Base-by-base conservation (phyloP, 1,140 invertebrate genomes). In the Tetragonula clypearis region DNA sequence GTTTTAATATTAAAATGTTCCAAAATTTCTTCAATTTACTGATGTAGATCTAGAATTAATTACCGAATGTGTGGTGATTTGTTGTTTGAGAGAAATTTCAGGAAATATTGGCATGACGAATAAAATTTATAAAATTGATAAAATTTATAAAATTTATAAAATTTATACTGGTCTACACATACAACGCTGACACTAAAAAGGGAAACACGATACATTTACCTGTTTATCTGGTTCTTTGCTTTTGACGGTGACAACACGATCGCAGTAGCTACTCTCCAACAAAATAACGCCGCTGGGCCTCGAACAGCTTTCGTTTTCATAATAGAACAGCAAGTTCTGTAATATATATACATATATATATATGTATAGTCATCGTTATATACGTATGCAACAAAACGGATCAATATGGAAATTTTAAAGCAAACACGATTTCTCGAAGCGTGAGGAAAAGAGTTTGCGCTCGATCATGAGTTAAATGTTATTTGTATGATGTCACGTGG, bases 281-380 rank as follows among this genome's bases (percentile, higher is more conserved):
- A 99, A 95, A 71, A 98, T 95, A 5, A 99, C 96, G 0, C 98
- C 98, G 1, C 97, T 97, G 0, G 98, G 98, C 66, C 97, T 95
- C 21, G 96, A 95, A 87, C 96, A 96, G 84, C 95, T 95, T 86
- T 99, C 98, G 76, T 96, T 97, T 90, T 99, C 98, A 93, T 98
- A 99, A 94, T 99, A 99, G 94, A 99, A 99, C 82, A 99, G 95
- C 82, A 99, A 93, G 95, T 99, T 99, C 97, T 98, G 94, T 53
- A 95, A 94, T 65, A 86, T 21, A 58, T 60, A 62, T 75, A 41
- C 1, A 1, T 30, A 1, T 30, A 30, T 30, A 30, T 30, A 30
- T 30, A 30, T 30, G 1, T 62, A 1, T n/a, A n/a, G 1, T 15
- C 26, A 26, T 66, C n/a, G 26, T 66, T 15, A 8, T 11, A 17